Evolutionary conservation across 2,888 invertebrate genomes (phyloP), one percentile per base, ranked within the genome.

Genomic region (Drosophila falleni): DNA sequence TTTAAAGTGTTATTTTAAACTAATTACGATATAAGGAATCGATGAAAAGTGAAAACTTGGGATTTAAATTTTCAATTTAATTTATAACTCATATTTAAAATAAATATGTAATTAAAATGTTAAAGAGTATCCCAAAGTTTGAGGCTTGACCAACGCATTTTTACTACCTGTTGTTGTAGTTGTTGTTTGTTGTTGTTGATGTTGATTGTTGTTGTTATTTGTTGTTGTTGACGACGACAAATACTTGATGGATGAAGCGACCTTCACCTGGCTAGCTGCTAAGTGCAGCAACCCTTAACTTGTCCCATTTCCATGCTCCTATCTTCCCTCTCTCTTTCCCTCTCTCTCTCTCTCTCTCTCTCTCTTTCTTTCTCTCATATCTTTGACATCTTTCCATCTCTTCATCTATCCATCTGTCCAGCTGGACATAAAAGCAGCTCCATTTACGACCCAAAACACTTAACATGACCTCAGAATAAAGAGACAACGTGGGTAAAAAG

Each of bases 161-260:
- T 2, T 47, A 3, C 31, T 19, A 23, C 29, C 1, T 8, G 8
- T 8, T 41, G 42, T 15, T 31, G 29, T 13, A n/a, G 31, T 47
- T 59, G 46, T 23, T 39, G 59, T 9, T 19, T 64, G 26, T 49
- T 41, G 71, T 53, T 58, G 61, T 59, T 19, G 35, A 3, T 49
- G 46, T 26, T 67, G 16, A 16, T 8, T 8, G 8, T 8, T 41
- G 42, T 15, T 31, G 29, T 15, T 60, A 44, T 1, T 33, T 70
- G 26, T 65, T 63, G 67, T 41, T 65, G 71, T 53, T 58, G 61
- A 59, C 64, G 62, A 65, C 65, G 50, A 62, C 79, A 76, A 70
- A 74, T 70, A 70, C 70, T 77, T 77, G 74, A 70, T 70, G 79
- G 60, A 60, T 74, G 70, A 35, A n/a, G 53, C 65, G 65, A 78